Percentiles rank a stretch among this genome's conserved stretches.
Conservation (phyloP, 2,113 vertebrate species). For the Hydrolagus affinis region DNA sequence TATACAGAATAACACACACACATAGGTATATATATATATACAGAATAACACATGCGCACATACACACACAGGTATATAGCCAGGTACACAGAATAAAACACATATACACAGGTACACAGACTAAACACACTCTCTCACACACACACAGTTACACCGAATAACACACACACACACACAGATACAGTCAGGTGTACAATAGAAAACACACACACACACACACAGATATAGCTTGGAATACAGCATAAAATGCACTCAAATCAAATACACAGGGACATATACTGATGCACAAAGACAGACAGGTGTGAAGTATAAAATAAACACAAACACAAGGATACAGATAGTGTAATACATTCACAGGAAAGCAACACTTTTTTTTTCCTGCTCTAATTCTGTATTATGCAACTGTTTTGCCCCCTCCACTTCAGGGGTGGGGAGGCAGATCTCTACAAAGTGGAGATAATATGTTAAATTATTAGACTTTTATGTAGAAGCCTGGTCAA, state of each 20-base stretch:
- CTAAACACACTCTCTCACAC: no score
- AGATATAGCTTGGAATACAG: no score
- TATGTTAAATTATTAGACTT: background rate
- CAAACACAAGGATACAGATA: background rate
- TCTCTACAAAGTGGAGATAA: background rate
- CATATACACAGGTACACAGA: background rate
- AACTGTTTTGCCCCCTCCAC: no score
- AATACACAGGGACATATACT: no score
- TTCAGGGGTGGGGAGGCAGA: background rate
- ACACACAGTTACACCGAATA: no score
- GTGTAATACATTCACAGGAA: background rate
- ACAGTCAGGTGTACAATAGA: no score
- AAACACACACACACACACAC: no score
- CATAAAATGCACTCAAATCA: no score
- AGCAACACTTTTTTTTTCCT: background rate
- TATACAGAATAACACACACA: background rate
- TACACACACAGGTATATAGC: background rate
- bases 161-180: no score
- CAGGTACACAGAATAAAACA: background rate
- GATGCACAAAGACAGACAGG: no score
- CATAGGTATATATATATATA: background rate
- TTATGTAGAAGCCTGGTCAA: background rate
- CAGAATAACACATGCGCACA: background rate
- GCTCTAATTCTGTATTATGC: background rate
- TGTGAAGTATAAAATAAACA: no score